Base-by-base conservation (phyloP, 1,140 invertebrate genomes). In the Megathymus violae region DNA sequence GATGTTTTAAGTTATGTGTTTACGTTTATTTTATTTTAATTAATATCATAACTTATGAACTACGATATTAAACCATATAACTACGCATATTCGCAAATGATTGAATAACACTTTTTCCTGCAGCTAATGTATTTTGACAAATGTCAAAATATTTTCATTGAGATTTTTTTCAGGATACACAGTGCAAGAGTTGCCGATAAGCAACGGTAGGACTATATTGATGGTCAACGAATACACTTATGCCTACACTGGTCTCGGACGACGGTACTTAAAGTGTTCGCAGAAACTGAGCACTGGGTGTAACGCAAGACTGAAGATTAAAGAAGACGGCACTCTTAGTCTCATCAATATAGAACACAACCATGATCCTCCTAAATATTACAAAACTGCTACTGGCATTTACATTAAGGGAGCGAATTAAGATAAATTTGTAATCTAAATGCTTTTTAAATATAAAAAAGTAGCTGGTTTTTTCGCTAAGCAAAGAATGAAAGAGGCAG, bases 221-320 rank as follows among this genome's bases (percentile, higher is more conserved):
- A 47, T 66, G 41, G 44, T 60, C 4, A 46, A 66, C 1, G 19
- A 40, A 3, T 66, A 56, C 6, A 67, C 58, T 1, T 66, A 61
- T 6, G 58, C 64, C 6, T 61, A 63, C 19, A 69, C 59, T 9
- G 48, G 65, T 6, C 40, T 61, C 10, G 68, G 61, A 7, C 25
- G 62, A 1, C 41, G 67, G 41, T 65, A 74, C 41, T n/a, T 54
- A 17, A 14, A 48, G 25, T 64, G 72, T 48, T 67, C 69, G 3
- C 48, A 60, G 36, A 69, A 61, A 25, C 44, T 56, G 5, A 64
- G 62, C 14, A 50, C 51, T 0, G 51, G 58, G 0, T 71, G 69
- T 15, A 48, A 48, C 10, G 64, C 69, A 3, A 51, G 69, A 3
- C 6, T 71, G 22, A 62, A 58, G 56, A 41, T 76, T 5, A 58